phyloP scores from a whole-genome alignment of 2,888 invertebrate species.

The Piscicola geometra region DNA sequence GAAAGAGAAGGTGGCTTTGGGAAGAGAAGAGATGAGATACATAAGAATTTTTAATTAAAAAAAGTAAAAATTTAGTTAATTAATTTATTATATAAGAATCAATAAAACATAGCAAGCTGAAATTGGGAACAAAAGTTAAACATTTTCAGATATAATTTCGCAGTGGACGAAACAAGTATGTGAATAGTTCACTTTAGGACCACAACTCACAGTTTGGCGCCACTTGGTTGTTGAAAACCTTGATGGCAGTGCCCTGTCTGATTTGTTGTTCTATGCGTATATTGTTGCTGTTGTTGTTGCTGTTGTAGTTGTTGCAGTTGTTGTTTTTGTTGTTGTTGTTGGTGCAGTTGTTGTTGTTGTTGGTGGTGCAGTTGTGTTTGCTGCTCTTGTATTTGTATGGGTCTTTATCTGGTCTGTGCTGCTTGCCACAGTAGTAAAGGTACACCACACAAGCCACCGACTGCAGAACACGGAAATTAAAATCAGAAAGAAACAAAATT shows the following conservation, averaged over 20 bases:
- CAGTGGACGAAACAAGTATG: no score
- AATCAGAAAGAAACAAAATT: no score
- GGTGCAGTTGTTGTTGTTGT: no score
- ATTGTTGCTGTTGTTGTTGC: constrained; percentile 48
- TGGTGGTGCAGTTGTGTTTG: no score
- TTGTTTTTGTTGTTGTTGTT: constrained; percentile 49
- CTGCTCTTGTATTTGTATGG: no score
- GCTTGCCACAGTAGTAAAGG: constrained; percentile 53
- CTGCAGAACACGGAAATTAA: no score
- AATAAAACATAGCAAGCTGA: background rate
- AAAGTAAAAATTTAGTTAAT: background rate
- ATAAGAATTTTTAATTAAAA: no score
- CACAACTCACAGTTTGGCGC: background rate
- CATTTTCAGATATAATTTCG: no score
- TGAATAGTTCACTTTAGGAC: no score
- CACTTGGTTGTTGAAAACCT: background rate
- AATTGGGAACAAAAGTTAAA: no score
- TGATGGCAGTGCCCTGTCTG: constrained; percentile 54
- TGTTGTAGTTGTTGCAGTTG: constrained; percentile 45
- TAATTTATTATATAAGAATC: background rate
- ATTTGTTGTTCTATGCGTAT: constrained; percentile 55
- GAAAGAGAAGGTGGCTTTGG: constrained; percentile 55
- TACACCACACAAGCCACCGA: constrained; percentile 50
- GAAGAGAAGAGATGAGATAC: no score
- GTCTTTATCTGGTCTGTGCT: constrained; percentile 48